Evolutionary conservation across 2,113 vertebrate genomes (phyloP), one percentile per base, ranked within the genome.

Genomic region (Perca fluviatilis): DNA sequence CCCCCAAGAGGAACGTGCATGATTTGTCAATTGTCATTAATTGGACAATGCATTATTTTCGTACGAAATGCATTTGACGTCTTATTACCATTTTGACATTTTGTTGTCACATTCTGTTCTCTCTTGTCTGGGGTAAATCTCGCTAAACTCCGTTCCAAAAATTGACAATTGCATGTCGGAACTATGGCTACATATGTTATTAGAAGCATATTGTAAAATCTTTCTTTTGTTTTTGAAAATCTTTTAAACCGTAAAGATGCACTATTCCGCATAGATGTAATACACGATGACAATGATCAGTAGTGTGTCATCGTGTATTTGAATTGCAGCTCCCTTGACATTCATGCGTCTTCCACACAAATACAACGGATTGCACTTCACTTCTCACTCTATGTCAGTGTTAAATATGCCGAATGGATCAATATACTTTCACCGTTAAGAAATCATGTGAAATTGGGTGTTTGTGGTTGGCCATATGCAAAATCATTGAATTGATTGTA

Each of bases 251-350:
- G n/a, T 4, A 30, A 19, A 7, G 5, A 49, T 1, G 1, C 4
- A 23, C 15, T 1, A 5, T 57, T 64, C 63, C 1, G 58, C 69
- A 7, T 19, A 1, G 1, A 5, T 73, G 21, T 16, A 58, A 21
- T 27, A 27, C 27, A 27, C 27, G 27, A 27, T 27, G 27, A 27
- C 27, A 27, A 2, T 27, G 27, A 27, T 36, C 18, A 2, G 18
- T 19, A 2, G 18, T 19, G 19, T 66, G 6, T 49, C n/a, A 33
- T 69, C 25, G 15, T 79, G 14, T 23, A 6, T 68, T 43, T 61
- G 43, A 47, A 25, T 25, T 25, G 16, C 53, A 83, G 60, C 63
- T 72, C 6, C 46, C 47, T 36, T 85, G 64, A 50, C 60, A 72
- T 18, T 50, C 23, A 61, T 57, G 46, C n/a, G 25, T 64, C 18